Base-by-base conservation (phyloP, 2,113 vertebrate genomes). In the Pogonocichla stellata region DNA sequence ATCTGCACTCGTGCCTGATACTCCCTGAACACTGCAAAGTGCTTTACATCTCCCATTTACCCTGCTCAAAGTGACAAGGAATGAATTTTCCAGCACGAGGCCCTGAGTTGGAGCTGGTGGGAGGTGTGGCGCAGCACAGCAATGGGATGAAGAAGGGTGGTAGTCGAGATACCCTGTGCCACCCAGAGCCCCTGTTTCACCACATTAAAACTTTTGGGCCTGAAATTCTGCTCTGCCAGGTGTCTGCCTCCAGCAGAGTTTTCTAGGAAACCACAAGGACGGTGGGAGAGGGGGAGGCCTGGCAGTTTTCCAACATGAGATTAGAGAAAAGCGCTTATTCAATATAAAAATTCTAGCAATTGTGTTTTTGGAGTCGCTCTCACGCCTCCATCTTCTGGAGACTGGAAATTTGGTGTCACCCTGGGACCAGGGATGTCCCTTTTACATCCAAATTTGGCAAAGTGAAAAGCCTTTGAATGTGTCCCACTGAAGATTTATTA, bases 301-400 rank as follows among this genome's bases (percentile, higher is more conserved):
- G 90, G 94, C 7, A 0, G 18, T 19, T 86, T 94, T 88, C 80
- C 92, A 94, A 17, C 45, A 53, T 15, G 60, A 90, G 85, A 94
- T 92, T 93, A 96, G 64, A 94, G 93, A 88, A 95, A 95, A 96
- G 79, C 92, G 92, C 90, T 94, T 92, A 83, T 67, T 56, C 1
- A 22, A 86, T 92, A 57, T 36, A 78, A 86, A 87, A 95, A 84
- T 78, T 86, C 60, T 78, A 86, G 92, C 47, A 31, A 64, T 89
- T 81, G 4, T 88, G 86, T 88, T 72, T 69, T 78, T 56, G 29
- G 34, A 90, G 71, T 36, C 1, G 3, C 28, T 93, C 54, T 91
- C 51, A 81, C 1, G 8, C 80, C 70, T 92, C 71, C 91, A 85
- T 85, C 64, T 64, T 71, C 72, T 92, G 82, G 88, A 95, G 28